Evolutionary conservation across 2,797 vertebrate genomes (phyloP).

Genomic region (Vireo griseus): DNA sequence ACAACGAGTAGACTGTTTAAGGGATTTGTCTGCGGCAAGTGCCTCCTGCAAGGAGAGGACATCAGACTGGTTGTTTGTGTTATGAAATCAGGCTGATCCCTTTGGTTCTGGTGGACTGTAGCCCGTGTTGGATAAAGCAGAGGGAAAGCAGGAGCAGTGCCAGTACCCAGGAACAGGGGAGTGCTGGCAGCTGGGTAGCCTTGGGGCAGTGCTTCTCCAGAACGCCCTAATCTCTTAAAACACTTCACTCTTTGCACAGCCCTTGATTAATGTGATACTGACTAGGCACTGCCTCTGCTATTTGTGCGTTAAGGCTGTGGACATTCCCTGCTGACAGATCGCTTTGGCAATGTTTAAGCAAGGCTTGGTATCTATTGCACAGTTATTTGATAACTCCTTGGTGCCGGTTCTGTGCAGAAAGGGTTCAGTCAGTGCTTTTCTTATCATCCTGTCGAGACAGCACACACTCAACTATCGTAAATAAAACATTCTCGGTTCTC

Average conservation of each 20-base stretch:
- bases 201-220: background rate
- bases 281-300: conserved; percentile 4
- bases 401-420: background rate
- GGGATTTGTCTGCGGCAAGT: background rate
- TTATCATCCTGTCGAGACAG: background rate
- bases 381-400: conserved; percentile 30
- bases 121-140: rapidly evolving
- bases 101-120: background rate
- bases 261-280: conserved; percentile 40
- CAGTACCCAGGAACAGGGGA: background rate
- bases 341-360: conserved; percentile 47
- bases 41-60: background rate
- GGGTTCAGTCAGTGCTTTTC: background rate
- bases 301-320: background rate
- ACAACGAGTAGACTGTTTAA: background rate
- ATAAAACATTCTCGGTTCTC: background rate
- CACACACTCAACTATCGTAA: background rate
- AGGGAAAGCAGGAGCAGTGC: background rate
- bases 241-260: background rate
- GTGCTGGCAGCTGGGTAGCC: background rate
- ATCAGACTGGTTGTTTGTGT: background rate
- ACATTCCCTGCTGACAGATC: conserved; percentile 1
- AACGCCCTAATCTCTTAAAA: conserved; percentile 13
- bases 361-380: conserved; percentile 31
- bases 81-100: background rate